Percentiles rank a stretch among this genome's conserved stretches.
Evolutionary conservation across 2,797 vertebrate species (phyloP).

Genomic region (Xyrichtys novacula): DNA sequence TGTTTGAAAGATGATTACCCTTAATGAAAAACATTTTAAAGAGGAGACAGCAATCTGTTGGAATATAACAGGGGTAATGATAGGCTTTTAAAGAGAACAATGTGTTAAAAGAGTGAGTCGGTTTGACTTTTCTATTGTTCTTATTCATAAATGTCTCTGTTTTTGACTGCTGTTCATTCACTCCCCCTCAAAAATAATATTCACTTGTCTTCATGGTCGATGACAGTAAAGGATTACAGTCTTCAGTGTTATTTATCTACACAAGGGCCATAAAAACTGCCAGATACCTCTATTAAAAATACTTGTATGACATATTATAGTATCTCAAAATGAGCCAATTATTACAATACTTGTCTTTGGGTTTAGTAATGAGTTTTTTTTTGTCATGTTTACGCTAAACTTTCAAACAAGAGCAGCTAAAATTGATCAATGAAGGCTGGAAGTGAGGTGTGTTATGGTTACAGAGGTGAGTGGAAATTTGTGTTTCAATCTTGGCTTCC

Average conservation of each 20-base stretch:
- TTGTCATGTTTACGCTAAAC: constrained; percentile 48
- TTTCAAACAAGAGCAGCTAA: constrained; percentile 33
- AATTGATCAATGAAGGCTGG: constrained; percentile 27
- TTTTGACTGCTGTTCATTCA: neutral
- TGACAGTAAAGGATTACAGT: neutral
- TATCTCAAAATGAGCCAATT: too few relatives aligned
- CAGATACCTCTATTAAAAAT: neutral
- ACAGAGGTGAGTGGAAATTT: constrained; percentile 19
- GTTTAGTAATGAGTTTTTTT: too few relatives aligned
- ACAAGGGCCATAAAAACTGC: neutral
- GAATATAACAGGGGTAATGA: constrained; percentile 1
- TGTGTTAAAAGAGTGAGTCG: neutral
- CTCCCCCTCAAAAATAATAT: constrained; percentile 18
- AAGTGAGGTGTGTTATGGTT: constrained; percentile 52
- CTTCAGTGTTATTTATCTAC: neutral
- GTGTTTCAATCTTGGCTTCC: constrained; percentile 22
- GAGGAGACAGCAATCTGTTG: constrained; percentile 5
- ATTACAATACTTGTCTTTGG: neutral
- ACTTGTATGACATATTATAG: too few relatives aligned
- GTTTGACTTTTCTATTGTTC: neutral
- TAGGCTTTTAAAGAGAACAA: constrained; percentile 10
- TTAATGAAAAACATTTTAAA: constrained; percentile 8
- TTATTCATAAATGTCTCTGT: constrained; percentile 1
- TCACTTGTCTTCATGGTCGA: neutral
- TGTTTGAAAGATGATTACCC: constrained; percentile 6